Evolutionary conservation across 2,113 vertebrate species (phyloP).

Genomic region (Empidonax alnorum): DNA sequence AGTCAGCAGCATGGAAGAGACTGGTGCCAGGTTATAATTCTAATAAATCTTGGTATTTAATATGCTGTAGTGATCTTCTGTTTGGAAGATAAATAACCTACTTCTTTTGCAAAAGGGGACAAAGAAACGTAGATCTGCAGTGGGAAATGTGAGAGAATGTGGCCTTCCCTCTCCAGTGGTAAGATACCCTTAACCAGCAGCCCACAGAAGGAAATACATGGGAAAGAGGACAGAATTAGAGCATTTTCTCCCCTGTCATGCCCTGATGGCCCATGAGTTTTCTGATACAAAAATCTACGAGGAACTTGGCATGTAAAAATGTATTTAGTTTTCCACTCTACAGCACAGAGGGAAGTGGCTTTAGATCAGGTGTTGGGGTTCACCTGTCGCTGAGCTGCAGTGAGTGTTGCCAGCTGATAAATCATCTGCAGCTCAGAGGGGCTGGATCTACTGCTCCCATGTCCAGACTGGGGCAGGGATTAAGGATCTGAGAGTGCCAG

Average conservation of each 20-base stretch:
- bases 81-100: not conserved
- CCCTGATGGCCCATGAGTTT: not conserved
- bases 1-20: not conserved
- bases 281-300: not conserved
- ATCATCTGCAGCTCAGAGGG: not conserved
- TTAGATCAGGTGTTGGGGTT: not conserved
- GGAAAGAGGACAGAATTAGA: not conserved
- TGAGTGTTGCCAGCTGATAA: not conserved
- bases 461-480: not conserved
- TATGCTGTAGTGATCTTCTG: not conserved
- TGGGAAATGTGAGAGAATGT: not conserved
- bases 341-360: not conserved
- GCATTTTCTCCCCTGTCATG: not conserved
- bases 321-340: not conserved
- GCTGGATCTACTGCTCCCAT: not conserved
- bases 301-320: not conserved
- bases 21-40: not conserved
- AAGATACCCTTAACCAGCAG: not conserved
- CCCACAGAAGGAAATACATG: not conserved
- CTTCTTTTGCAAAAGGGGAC: not conserved
- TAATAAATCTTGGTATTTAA: not conserved
- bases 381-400: not conserved
- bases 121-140: not conserved
- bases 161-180: not conserved
- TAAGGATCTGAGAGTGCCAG: not conserved